Base-by-base conservation (phyloP, 2,888 invertebrate species). In the Gastrophysa polygoni region DNA sequence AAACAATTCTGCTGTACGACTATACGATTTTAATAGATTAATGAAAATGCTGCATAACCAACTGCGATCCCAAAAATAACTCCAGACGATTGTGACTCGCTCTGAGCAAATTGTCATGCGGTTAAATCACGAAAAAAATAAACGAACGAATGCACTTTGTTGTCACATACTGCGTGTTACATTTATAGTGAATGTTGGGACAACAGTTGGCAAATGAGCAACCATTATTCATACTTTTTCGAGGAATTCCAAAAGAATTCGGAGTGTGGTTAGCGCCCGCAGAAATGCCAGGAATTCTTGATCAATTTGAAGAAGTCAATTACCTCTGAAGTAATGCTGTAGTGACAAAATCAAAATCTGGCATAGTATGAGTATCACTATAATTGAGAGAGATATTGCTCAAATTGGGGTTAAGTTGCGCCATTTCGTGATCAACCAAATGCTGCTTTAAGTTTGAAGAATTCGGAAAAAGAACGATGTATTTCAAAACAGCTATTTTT, bases 91-190 rank as follows among this genome's bases (percentile, higher is more conserved):
- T 43, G 54, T 54, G 54, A 54, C 43, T 43, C 50, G 38, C 43
- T 59, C 56, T n/a, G n/a, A 48, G 28, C 59, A 50, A 59, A 57
- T 57, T 59, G 59, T 59, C 47, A 48, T 59, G 44, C 48, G 43
- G 56, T 43, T 51, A 63, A 63, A 63, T 63, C 57, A 63, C 63
- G 52, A 52, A 6, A 38, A 38, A 14, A 38, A n/a, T 59, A 59
- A 59, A 38, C 48, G 43, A 54, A 54, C 43, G 7, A 43, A 44
- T 11, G 18, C 54, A 24, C 54, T 38, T 21, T 29, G 54, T 34
- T 38, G 38, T 38, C 38, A 14, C 38, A 32, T 32, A 8, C 29
- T 32, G 6, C 24, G 29, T 8, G 29, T 32, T 32, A 32, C 29
- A 32, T 32, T 32, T 7, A 32, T 32, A 6, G 29, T 8, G 10